Evolutionary conservation across 2,888 invertebrate species (phyloP).

Genomic region (Azorinus chamasolen): DNA sequence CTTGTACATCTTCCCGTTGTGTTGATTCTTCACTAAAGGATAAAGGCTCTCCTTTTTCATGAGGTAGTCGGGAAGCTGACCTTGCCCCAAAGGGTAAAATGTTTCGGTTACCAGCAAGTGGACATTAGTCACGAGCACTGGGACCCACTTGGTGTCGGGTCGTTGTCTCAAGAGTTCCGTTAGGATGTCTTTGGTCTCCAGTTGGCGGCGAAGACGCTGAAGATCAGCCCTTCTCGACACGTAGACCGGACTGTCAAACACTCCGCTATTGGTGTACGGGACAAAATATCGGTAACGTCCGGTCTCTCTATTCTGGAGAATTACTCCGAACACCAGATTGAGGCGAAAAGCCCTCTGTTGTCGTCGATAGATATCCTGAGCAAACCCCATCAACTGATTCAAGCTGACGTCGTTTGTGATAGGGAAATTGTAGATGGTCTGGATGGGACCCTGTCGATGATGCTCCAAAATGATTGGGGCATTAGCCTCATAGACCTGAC

Average conservation of each 20-base stretch:
- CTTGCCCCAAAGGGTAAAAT: no score
- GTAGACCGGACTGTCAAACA: no score
- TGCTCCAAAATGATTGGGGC: conserved; percentile 20
- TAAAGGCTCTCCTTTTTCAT: no score
- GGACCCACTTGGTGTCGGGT: conserved; percentile 14
- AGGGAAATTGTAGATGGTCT: conserved; percentile 25
- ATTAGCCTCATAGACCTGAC: conserved; percentile 30
- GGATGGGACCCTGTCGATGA: conserved; percentile 29
- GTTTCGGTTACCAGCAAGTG: no score
- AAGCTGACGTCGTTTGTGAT: conserved; percentile 28
- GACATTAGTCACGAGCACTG: no score
- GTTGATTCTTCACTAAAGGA: no score
- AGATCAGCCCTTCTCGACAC: no score
- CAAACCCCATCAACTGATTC: conserved; percentile 15
- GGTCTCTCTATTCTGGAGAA: conserved; percentile 38
- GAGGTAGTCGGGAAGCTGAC: no score
- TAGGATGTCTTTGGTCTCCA: no score
- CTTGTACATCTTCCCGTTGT: no score
- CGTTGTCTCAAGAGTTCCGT: conserved; percentile 12
- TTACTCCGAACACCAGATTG: conserved; percentile 33
- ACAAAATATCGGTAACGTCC: background rate
- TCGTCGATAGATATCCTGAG: conserved; percentile 13
- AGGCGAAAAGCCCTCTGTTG: conserved; percentile 34
- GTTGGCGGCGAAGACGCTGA: no score
- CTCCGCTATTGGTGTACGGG: no score